Evolutionary conservation across 2,888 invertebrate species (phyloP).

Genomic region (Ischnus inquisitorius): DNA sequence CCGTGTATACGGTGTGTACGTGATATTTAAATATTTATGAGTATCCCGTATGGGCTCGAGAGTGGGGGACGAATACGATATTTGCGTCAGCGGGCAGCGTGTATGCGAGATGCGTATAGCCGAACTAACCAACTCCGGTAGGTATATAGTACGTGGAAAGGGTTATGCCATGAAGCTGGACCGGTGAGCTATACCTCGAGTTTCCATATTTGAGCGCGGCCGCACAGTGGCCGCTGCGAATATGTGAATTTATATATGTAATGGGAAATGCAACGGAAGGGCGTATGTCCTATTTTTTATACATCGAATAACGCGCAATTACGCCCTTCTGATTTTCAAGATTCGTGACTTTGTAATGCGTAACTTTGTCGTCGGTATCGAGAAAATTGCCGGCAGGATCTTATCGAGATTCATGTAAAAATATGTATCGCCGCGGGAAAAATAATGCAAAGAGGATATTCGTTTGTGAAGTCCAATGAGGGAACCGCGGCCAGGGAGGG

Average conservation of each 20-base stretch:
- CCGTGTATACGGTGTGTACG: slow-evolving; percentile 36
- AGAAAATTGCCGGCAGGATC: neutral
- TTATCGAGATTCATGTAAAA: neutral
- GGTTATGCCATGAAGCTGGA: slow-evolving; percentile 34
- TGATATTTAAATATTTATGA: slow-evolving; percentile 67
- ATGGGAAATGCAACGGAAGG: too few relatives aligned
- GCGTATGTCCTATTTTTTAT: too few relatives aligned
- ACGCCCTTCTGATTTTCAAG: too few relatives aligned
- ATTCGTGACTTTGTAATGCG: too few relatives aligned
- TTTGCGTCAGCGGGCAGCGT: slow-evolving; percentile 38
- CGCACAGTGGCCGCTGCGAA: neutral
- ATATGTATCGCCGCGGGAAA: neutral
- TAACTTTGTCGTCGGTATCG: too few relatives aligned
- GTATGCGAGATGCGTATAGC: slow-evolving; percentile 35
- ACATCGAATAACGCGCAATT: too few relatives aligned
- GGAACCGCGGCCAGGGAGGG: neutral
- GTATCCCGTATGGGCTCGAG: slow-evolving; percentile 42
- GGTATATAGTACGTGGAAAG: slow-evolving; percentile 33
- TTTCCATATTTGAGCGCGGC: slow-evolving; percentile 1
- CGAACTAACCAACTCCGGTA: neutral
- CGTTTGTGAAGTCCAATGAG: neutral
- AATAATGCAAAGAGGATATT: neutral
- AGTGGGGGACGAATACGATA: slow-evolving; percentile 56
- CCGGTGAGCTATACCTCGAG: neutral
- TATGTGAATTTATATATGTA: neutral